Conservation (phyloP, 2,113 vertebrate species). For the Ammodytes marinus region DNA sequence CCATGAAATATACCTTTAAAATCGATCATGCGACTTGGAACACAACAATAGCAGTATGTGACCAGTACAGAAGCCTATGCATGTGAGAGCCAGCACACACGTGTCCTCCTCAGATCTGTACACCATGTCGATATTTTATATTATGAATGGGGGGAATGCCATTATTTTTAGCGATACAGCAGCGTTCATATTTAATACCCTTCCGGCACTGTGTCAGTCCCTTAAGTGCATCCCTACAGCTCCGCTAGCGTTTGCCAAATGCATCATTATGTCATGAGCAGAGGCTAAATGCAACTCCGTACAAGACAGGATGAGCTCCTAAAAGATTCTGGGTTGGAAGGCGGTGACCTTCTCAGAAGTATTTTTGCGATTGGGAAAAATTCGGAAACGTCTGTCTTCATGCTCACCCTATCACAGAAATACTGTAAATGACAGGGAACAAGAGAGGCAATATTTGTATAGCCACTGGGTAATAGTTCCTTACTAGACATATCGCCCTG, state of each 20-base stretch:
- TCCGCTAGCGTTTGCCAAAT: constrained; percentile 50
- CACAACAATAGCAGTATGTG: neutral
- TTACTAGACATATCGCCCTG: no score
- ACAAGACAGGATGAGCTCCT: neutral
- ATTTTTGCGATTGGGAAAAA: neutral
- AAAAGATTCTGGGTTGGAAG: neutral
- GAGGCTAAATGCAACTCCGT: constrained; percentile 35
- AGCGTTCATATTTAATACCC: constrained; percentile 73
- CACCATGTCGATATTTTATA: constrained; percentile 31
- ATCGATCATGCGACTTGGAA: neutral
- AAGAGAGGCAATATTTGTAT: neutral
- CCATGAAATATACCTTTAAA: neutral
- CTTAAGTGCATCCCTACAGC: constrained; percentile 71
- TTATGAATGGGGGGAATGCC: constrained; percentile 56
- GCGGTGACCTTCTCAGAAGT: constrained; percentile 24
- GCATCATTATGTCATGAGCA: constrained; percentile 64
- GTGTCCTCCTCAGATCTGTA: constrained; percentile 9
- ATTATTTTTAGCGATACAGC: constrained; percentile 70
- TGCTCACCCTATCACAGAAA: neutral
- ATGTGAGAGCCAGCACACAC: neutral
- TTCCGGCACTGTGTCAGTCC: constrained; percentile 59
- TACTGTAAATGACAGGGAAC: neutral
- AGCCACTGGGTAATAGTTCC: no score
- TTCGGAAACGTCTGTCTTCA: neutral
- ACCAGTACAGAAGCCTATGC: neutral